Conservation (phyloP, 2,888 invertebrate species). For the Pachymerium ferrugineum region DNA sequence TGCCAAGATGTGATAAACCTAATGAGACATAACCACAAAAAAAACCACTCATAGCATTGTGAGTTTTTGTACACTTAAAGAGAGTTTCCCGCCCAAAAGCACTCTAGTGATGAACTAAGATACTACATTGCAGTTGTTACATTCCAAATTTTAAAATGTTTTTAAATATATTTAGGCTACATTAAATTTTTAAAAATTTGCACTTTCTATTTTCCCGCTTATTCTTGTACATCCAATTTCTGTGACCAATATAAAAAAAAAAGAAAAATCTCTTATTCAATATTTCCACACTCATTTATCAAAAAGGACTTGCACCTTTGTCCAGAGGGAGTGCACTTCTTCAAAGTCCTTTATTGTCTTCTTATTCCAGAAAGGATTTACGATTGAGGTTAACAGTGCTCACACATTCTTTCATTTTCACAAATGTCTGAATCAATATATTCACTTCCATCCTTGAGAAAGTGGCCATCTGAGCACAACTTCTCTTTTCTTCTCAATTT, state of each 20-base stretch:
- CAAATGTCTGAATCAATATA: conserved; percentile 11
- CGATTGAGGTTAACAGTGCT: conserved; percentile 21
- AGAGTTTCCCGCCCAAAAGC: no score
- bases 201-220: not conserved
- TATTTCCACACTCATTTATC: not conserved
- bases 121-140: no score
- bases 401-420: conserved; percentile 25
- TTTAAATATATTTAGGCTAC: no score
- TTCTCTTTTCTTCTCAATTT: conserved; percentile 1
- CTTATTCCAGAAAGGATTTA: not conserved
- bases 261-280: not conserved
- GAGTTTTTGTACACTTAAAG: no score
- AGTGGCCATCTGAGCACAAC: conserved; percentile 5
- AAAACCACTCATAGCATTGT: no score
- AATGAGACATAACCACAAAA: no score
- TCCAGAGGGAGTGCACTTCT: not conserved
- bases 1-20: no score
- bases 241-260: not conserved
- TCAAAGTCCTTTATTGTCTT: not conserved
- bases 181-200: no score
- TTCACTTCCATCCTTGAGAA: conserved; percentile 19
- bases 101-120: no score
- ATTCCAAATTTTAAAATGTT: no score
- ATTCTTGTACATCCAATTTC: no score
- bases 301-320: not conserved